These are phyloP conservation scores for Rynchops niger DNA, from an alignment of 2,113 vertebrate species.

Conservation along the genomic window DNA sequence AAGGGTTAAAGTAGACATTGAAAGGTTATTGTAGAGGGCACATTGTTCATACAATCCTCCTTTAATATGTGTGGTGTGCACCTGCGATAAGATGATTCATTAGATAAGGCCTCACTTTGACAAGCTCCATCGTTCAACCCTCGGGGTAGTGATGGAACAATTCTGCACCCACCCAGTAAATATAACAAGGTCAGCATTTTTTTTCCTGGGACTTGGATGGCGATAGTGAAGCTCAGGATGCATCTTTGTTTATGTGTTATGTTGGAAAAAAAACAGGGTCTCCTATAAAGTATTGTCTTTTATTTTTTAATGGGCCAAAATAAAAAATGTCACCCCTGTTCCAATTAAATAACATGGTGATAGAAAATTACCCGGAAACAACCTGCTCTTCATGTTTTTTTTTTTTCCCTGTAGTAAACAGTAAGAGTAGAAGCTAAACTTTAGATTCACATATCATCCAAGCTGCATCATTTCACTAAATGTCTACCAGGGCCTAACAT, in stretches of 20 bases:
- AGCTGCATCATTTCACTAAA: not conserved
- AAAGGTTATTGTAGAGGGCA: constrained; percentile 88
- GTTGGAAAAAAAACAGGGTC: constrained; percentile 1
- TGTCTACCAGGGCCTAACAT: not conserved
- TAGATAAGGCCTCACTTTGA: constrained; percentile 91
- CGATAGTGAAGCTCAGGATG: constrained; percentile 63
- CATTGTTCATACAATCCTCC: constrained; percentile 87
- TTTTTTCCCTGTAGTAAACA: not conserved
- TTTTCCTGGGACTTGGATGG: constrained; percentile 63
- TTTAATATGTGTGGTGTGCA: constrained; percentile 95
- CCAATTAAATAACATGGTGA: not conserved
- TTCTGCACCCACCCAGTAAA: constrained; percentile 91
- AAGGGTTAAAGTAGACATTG: constrained; percentile 90
- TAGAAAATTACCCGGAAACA: not conserved
- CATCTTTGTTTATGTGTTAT: constrained; percentile 72
- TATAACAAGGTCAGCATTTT: constrained; percentile 99
- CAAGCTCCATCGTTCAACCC: constrained; percentile 98
- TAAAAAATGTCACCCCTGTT: not conserved
- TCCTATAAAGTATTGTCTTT: not conserved
- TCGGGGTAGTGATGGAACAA: constrained; percentile 96
- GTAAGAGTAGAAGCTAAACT: not conserved
- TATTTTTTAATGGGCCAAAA: not conserved
- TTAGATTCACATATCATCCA: not conserved
- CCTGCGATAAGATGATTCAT: constrained; percentile 99
- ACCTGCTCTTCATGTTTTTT: not conserved